Conservation (phyloP, 2,113 vertebrate genomes). For the Pterocles orientalis region DNA sequence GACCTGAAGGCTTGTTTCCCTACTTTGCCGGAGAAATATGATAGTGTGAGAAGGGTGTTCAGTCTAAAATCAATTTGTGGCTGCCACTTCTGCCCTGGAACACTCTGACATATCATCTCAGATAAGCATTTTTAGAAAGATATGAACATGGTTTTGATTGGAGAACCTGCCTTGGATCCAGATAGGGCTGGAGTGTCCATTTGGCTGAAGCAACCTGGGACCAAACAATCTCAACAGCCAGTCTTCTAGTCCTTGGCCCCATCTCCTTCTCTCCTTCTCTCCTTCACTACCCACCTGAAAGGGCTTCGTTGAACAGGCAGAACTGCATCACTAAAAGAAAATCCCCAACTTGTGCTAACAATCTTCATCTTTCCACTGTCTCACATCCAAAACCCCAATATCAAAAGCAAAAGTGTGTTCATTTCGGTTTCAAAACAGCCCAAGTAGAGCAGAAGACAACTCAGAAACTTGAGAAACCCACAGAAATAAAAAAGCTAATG, state of each 20-base stretch:
- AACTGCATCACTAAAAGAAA: background rate
- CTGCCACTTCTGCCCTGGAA: background rate
- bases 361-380: slow-evolving; percentile 3
- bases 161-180: background rate
- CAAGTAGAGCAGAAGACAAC: slow-evolving; percentile 5
- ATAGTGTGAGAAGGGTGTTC: background rate
- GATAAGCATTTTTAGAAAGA: background rate
- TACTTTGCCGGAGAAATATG: background rate
- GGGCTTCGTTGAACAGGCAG: accelerated
- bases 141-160: background rate
- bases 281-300: background rate
- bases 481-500: slow-evolving; percentile 45
- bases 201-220: background rate
- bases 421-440: slow-evolving; percentile 25
- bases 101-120: background rate
- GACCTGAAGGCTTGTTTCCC: background rate
- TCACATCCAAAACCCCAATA: slow-evolving; percentile 22
- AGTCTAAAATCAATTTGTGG: background rate
- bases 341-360: background rate
- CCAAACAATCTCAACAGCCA: background rate
- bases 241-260: background rate
- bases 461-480: slow-evolving; percentile 24
- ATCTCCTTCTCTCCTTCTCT: background rate
- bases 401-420: background rate
- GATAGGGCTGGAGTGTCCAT: background rate